Conservation (phyloP, 1,140 invertebrate genomes). For the Sarcophaga bullata region DNA sequence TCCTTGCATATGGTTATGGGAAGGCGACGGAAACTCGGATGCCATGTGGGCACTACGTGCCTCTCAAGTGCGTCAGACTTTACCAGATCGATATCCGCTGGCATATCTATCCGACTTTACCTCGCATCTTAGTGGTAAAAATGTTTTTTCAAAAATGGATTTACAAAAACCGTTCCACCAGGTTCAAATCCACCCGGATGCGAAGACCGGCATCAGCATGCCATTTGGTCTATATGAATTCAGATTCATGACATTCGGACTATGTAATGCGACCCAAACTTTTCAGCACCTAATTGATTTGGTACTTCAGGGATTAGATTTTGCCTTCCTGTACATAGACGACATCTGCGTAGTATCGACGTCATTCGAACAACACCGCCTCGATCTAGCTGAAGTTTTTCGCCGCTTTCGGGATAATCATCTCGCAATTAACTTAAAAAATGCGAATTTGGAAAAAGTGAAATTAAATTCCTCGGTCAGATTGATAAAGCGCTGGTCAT, state of each 20-base stretch:
- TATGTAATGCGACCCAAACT: conserved; percentile 58
- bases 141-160: no score
- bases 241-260: no score
- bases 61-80: conserved; percentile 1
- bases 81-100: conserved; percentile 54
- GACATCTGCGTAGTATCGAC: conserved; percentile 45
- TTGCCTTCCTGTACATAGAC: conserved; percentile 63
- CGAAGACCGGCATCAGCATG: no score
- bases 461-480: conserved; percentile 8
- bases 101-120: conserved; percentile 58
- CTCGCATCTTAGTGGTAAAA: conserved; percentile 55
- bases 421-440: neutral
- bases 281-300: conserved; percentile 68
- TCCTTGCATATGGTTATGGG: conserved; percentile 65
- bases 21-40: conserved; percentile 64
- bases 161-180: no score
- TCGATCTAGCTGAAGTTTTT: no score
- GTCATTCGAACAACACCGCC: neutral
- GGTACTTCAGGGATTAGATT: conserved; percentile 60
- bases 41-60: conserved; percentile 53
- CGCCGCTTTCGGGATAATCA: neutral
- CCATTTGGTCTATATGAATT: no score
- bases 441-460: neutral
- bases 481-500: no score
- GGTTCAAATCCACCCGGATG: no score